Evolutionary conservation across 2,113 vertebrate species (phyloP).

Genomic region (Varanus salvator): DNA sequence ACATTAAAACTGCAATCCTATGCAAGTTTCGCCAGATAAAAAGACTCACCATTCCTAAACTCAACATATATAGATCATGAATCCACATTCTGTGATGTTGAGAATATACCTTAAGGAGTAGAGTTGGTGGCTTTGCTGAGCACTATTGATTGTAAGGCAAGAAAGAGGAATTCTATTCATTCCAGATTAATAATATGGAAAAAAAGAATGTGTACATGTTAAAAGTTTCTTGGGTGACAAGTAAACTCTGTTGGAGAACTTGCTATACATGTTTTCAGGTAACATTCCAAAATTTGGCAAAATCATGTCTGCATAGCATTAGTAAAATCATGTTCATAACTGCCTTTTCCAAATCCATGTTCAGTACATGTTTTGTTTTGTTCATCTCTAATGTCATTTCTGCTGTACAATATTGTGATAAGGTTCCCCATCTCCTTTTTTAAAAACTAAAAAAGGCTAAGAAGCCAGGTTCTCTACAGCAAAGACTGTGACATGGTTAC

Average conservation of each 20-base stretch:
- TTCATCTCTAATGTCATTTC: background rate
- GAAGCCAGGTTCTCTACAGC: slow-evolving; percentile 6
- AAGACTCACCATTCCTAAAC: too few species aligned
- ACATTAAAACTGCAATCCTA: background rate
- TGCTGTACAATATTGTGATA: background rate
- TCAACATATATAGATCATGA: background rate
- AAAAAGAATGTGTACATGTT: background rate
- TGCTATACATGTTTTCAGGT: background rate
- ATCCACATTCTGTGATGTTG: background rate
- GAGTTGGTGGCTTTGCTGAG: background rate
- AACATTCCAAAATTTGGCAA: background rate
- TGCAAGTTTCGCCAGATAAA: too few species aligned
- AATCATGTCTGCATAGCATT: background rate
- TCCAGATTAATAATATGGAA: background rate
- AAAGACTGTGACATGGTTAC: background rate
- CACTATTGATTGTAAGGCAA: background rate
- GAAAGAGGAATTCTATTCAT: background rate
- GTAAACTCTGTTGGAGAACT: background rate
- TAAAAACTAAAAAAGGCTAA: slow-evolving; percentile 28
- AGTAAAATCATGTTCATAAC: background rate
- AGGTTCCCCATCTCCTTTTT: slow-evolving; percentile 36
- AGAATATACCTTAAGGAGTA: background rate
- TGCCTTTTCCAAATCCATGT: background rate
- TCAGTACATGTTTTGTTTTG: background rate
- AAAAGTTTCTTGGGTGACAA: background rate